phyloP scores from a whole-genome alignment of 2,888 invertebrate genomes.

The Lithophane ornitopus region DNA sequence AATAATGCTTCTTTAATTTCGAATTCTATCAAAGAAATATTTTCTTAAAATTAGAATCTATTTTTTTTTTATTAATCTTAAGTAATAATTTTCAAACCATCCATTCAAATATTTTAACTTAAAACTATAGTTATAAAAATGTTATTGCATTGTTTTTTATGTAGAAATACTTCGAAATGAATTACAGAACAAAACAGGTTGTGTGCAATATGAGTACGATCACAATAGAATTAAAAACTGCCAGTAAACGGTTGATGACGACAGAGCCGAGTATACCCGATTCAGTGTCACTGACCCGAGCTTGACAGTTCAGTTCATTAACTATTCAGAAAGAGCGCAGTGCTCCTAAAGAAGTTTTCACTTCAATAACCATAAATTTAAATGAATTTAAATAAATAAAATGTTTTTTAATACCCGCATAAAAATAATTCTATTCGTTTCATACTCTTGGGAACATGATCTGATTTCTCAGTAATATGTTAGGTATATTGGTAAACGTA shows the following conservation, averaged over 20 bases:
- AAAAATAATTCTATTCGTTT: neutral
- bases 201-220: no score
- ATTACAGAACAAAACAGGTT: neutral
- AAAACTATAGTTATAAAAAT: constrained; percentile 40
- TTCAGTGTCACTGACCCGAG: no score
- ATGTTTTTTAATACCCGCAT: neutral
- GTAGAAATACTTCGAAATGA: constrained; percentile 40
- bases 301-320: no score
- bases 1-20: constrained; percentile 20
- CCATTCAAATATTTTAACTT: constrained; percentile 25
- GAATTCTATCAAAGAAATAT: constrained; percentile 20
- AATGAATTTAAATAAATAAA: no score
- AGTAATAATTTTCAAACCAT: constrained; percentile 30
- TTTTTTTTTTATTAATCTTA: neutral
- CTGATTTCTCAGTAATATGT: neutral
- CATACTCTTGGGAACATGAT: neutral
- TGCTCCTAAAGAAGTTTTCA: no score
- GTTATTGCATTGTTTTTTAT: constrained; percentile 47
- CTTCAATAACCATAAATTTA: no score
- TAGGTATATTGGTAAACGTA: no score
- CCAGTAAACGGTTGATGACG: no score
- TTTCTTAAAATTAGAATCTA: constrained; percentile 40
- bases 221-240: no score
- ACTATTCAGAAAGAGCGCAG: no score
- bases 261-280: no score